Base-by-base conservation (phyloP, 2,113 vertebrate genomes). In the Paradoxurus hermaphroditus region DNA sequence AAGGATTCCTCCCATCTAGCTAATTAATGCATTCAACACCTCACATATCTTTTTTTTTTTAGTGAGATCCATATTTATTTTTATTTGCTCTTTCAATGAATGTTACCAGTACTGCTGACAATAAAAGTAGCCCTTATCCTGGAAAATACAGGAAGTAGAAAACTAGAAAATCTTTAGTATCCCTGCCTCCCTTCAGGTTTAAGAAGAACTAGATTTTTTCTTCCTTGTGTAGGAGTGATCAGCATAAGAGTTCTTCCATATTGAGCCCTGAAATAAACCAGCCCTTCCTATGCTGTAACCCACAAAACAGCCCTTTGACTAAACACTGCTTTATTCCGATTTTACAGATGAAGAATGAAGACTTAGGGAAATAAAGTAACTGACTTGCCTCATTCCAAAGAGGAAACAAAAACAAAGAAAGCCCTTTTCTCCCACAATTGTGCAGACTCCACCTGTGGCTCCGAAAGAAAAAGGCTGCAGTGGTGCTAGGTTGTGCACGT, bases 401-500 rank as follows among this genome's bases (percentile, higher is more conserved):
- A 12, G 12, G 2, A 36, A 56, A 83, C 19, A 68, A 68, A 34
- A 86, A 36, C 31, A n/a, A 78, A 11, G 51, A 39, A 36, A 53
- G 56, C 12, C 23, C 12, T 29, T 14, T 56, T 49, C 41, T 29
- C 4, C 36, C 65, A 78, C 79, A 73, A 29, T 1, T 5, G 31
- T 62, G 49, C 16, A 72, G 44, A 49, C 15, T 27, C 21, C 65
- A 31, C 21, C 49, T 70, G 29, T 29, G 65, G 21, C 49, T 87
- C 73, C 29, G 41, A 67, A 78, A 78, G 68, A n/a, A 87, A 91
- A 68, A 77, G 63, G 31, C 84, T n/a, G 23, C 14, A 9, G 46
- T 0, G 53, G 53, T 27, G 3, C 31, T 49, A 13, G n/a, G 23
- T 27, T 44, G 46, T 1, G 12, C 77, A 5, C 0, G 4, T 13